Percentiles rank a stretch among this genome's conserved stretches.
Evolutionary conservation across 2,797 vertebrate species (phyloP).

Genomic region (Sandelia bainsii): DNA sequence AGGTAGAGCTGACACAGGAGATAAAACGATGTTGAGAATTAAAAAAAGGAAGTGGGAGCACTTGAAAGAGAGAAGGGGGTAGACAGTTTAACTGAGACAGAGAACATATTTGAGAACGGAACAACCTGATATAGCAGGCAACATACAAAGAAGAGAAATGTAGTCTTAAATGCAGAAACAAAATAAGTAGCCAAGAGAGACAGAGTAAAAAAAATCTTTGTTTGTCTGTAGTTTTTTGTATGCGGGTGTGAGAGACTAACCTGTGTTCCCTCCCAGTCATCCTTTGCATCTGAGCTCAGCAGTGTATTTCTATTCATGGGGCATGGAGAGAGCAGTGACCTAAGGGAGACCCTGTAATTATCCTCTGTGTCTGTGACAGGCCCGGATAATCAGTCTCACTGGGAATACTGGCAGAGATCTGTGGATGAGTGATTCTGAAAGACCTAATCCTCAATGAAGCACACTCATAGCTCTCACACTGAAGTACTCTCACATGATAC

Average conservation of each 20-base stretch:
- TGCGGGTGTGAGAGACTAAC: constrained; percentile 38
- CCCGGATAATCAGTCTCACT: constrained; percentile 99
- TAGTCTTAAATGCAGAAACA: constrained; percentile 7
- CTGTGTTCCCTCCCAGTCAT: constrained; percentile 60
- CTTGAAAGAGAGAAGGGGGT: constrained; percentile 23
- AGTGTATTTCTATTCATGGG: constrained; percentile 69
- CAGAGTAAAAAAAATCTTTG: constrained; percentile 27
- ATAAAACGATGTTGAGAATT: constrained; percentile 23
- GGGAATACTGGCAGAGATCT: constrained; percentile 90
- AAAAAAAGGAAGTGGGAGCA: constrained; percentile 33
- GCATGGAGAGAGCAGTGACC: constrained; percentile 76
- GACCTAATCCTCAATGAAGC: constrained; percentile 80
- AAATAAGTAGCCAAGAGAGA: constrained; percentile 9
- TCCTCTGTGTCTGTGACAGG: constrained; percentile 96
- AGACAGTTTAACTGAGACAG: constrained; percentile 28
- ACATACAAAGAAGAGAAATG: constrained; percentile 24
- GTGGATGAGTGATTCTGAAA: constrained; percentile 76
- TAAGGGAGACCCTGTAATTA: constrained; percentile 96
- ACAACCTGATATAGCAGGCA: constrained; percentile 32
- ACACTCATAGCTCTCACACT: constrained; percentile 64
- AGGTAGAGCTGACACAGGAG: constrained; percentile 53
- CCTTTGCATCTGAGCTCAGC: constrained; percentile 61
- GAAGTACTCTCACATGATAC: constrained; percentile 68
- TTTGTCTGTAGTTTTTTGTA: constrained; percentile 43
- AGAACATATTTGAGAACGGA: constrained; percentile 39